These are phyloP conservation scores for Python bivittatus DNA, from an alignment of 2,113 vertebrate genomes.

Conservation along the genomic window DNA sequence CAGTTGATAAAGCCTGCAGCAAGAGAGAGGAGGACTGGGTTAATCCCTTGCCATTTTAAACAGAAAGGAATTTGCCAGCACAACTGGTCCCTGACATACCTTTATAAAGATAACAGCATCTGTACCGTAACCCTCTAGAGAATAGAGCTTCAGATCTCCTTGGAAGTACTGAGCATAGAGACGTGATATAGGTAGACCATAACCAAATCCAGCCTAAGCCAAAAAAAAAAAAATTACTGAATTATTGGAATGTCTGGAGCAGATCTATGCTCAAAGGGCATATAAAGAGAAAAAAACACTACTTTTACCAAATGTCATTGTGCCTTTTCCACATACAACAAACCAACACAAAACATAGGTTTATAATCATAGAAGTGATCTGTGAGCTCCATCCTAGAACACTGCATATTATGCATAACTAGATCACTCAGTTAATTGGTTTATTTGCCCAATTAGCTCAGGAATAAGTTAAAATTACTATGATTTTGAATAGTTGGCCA, in stretches of 20 bases:
- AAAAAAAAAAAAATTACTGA: background rate
- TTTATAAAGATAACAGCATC: slow-evolving; percentile 95
- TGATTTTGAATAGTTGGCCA: background rate
- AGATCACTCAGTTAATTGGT: background rate
- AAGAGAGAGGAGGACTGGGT: background rate
- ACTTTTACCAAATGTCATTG: background rate
- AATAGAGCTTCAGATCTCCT: slow-evolving; percentile 95
- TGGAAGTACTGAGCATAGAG: slow-evolving; percentile 97
- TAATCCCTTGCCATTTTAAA: background rate
- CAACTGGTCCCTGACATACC: slow-evolving; percentile 69
- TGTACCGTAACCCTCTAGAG: slow-evolving; percentile 93
- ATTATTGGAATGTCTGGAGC: background rate
- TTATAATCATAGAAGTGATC: background rate
- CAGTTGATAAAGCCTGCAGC: slow-evolving; percentile 90
- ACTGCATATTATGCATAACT: no score
- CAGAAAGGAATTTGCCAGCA: slow-evolving; percentile 13
- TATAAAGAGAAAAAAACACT: background rate
- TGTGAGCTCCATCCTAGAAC: background rate
- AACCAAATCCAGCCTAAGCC: slow-evolving; percentile 93
- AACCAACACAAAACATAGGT: background rate
- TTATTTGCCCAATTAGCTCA: background rate
- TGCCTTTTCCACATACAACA: background rate
- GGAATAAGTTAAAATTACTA: background rate
- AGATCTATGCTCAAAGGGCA: background rate
- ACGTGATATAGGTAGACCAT: slow-evolving; percentile 94